phyloP scores from a whole-genome alignment of 2,888 invertebrate genomes.

The Nomada ruficornis region DNA sequence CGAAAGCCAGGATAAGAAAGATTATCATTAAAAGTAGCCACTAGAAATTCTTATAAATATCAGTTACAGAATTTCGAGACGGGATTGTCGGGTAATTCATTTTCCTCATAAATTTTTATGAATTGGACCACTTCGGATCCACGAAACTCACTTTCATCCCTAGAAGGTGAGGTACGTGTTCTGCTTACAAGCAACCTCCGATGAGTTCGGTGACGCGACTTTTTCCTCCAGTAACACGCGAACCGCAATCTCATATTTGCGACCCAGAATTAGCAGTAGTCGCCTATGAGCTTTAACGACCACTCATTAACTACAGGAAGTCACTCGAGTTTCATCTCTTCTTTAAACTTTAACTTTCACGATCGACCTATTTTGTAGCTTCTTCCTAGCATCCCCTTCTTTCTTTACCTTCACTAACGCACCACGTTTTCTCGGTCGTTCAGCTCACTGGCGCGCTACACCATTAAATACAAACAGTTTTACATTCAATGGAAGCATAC shows the following conservation, averaged over 20 bases:
- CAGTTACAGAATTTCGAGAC: conserved; percentile 47
- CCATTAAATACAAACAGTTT: no score
- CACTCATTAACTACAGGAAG: no score
- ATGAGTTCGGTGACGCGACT: conserved; percentile 36
- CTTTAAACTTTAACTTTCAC: no score
- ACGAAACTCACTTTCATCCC: conserved; percentile 40
- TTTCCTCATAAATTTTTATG: conserved; percentile 62
- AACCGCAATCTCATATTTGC: neutral
- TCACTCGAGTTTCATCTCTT: no score
- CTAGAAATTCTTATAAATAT: conserved; percentile 46
- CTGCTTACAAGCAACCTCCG: conserved; percentile 32
- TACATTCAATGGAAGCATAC: no score
- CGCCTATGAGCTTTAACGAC: neutral
- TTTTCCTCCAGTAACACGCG: conserved; percentile 3
- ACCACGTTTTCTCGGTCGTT: no score
- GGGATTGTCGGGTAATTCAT: conserved; percentile 58
- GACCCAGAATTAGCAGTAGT: neutral
- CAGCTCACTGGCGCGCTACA: no score
- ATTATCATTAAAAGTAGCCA: conserved; percentile 27
- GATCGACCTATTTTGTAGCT: no score
- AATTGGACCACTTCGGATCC: conserved; percentile 49
- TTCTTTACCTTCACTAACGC: no score
- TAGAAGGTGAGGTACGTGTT: conserved; percentile 48
- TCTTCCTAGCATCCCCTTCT: no score
- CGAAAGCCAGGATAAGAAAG: conserved; percentile 19